These are phyloP conservation scores for Tiaroga cobitis DNA, from an alignment of 2,797 vertebrate genomes.

Conservation along the genomic window DNA sequence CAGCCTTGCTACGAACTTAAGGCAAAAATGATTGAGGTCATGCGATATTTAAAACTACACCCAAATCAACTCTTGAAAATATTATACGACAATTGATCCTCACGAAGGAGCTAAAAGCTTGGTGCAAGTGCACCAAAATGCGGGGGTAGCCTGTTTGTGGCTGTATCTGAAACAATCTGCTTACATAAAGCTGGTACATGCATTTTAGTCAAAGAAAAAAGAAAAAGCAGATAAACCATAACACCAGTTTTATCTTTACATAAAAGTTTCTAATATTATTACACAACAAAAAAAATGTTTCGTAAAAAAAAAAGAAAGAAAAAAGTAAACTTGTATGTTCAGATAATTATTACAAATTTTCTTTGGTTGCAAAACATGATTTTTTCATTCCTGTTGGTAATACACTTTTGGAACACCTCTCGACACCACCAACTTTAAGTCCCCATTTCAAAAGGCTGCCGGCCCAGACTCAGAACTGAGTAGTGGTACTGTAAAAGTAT, in stretches of 20 bases:
- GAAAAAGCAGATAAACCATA: conserved; percentile 71
- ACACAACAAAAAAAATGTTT: conserved; percentile 52
- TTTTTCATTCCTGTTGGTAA: conserved; percentile 62
- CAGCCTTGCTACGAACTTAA: conserved; percentile 40
- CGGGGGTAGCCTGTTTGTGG: conserved; percentile 51
- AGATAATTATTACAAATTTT: conserved; percentile 67
- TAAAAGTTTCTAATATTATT: conserved; percentile 40
- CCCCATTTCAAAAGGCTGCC: conserved; percentile 90
- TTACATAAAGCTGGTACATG: conserved; percentile 83
- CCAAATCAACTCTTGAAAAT: neutral
- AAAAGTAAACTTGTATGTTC: neutral
- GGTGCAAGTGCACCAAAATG: neutral
- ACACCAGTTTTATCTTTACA: conserved; percentile 53
- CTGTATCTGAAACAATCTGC: conserved; percentile 86
- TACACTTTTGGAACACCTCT: conserved; percentile 83
- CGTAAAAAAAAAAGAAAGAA: conserved; percentile 5
- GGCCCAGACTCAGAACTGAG: conserved; percentile 86
- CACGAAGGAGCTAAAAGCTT: neutral
- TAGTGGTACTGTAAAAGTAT: conserved; percentile 90
- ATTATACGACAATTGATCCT: neutral
- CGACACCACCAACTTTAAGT: conserved; percentile 88
- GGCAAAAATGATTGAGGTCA: neutral
- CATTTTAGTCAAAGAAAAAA: conserved; percentile 60
- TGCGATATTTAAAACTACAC: neutral
- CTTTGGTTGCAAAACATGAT: conserved; percentile 62